phyloP scores from a whole-genome alignment of 2,113 vertebrate genomes.

The Gallinago undulata region DNA sequence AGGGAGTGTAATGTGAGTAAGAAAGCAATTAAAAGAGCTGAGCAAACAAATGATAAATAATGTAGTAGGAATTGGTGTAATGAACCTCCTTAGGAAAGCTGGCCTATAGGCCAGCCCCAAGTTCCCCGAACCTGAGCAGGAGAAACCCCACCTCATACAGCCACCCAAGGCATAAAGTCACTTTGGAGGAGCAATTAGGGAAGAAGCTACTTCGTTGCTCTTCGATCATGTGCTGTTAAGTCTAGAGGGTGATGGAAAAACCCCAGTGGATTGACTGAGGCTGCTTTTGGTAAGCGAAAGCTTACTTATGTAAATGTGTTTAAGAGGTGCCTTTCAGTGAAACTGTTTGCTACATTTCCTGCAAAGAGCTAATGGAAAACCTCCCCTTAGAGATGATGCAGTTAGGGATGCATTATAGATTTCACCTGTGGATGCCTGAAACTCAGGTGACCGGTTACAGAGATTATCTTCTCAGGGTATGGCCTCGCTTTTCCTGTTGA shows the following conservation, averaged over 20 bases:
- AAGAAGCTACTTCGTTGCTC: constrained; percentile 2
- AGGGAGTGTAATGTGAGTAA: not conserved
- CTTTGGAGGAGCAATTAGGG: constrained; percentile 42
- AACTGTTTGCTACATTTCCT: constrained; percentile 52
- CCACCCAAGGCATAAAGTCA: not conserved
- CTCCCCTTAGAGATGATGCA: constrained; percentile 1
- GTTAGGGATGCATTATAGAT: constrained; percentile 7
- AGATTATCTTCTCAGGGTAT: constrained; percentile 13
- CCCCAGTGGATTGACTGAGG: constrained; percentile 15
- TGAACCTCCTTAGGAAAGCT: constrained; percentile 2
- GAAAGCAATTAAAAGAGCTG: constrained; percentile 48
- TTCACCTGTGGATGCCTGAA: constrained; percentile 45
- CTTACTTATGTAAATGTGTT: constrained; percentile 62
- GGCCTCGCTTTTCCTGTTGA: not conserved
- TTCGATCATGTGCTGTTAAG: constrained; percentile 8
- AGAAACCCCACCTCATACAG: not conserved
- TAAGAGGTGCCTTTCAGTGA: constrained; percentile 55
- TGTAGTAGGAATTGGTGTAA: constrained; percentile 14
- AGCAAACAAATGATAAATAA: constrained; percentile 54
- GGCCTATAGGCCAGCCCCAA: not conserved
- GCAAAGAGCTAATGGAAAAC: constrained; percentile 55
- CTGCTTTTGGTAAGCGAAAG: constrained; percentile 36
- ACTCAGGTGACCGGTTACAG: constrained; percentile 22
- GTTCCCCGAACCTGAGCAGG: not conserved
- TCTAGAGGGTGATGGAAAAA: constrained; percentile 18